Evolutionary conservation across 2,888 invertebrate species (phyloP).

Genomic region (Plebejus melissa): DNA sequence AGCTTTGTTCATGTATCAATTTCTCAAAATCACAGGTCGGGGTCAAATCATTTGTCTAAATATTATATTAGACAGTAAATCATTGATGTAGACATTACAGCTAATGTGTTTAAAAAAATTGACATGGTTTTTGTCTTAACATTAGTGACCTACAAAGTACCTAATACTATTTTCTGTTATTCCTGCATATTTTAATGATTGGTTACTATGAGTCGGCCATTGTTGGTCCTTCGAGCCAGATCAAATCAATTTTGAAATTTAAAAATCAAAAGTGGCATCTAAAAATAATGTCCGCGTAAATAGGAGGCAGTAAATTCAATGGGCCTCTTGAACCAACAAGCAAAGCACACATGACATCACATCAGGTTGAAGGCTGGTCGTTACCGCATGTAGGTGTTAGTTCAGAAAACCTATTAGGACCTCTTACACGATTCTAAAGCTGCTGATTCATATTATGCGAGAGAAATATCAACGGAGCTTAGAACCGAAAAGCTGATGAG

Average conservation of each 20-base stretch:
- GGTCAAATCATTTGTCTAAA: conserved; percentile 9
- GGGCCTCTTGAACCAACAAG: conserved; percentile 35
- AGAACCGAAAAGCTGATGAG: background rate
- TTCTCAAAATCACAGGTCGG: conserved; percentile 13
- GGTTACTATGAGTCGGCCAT: background rate
- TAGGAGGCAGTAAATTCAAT: conserved; percentile 28
- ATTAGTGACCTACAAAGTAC: background rate
- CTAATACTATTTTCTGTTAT: background rate
- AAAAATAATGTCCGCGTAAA: background rate
- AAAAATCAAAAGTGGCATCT: background rate
- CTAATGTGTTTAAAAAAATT: background rate
- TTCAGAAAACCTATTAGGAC: conserved; percentile 21
- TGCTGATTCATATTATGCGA: background rate
- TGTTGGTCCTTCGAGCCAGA: background rate
- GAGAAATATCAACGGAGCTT: background rate
- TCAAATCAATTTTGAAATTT: background rate
- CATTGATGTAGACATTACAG: background rate
- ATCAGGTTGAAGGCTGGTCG: conserved; percentile 74
- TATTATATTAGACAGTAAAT: conserved; percentile 8
- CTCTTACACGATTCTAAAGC: background rate
- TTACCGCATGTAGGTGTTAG: conserved; percentile 47
- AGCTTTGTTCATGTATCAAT: background rate
- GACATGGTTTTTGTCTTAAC: background rate
- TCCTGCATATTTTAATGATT: background rate
- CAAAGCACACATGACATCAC: conserved; percentile 57